These are phyloP conservation scores for Tympanoctomys barrerae DNA, from an alignment of 2,797 vertebrate species.

Conservation along the genomic window DNA sequence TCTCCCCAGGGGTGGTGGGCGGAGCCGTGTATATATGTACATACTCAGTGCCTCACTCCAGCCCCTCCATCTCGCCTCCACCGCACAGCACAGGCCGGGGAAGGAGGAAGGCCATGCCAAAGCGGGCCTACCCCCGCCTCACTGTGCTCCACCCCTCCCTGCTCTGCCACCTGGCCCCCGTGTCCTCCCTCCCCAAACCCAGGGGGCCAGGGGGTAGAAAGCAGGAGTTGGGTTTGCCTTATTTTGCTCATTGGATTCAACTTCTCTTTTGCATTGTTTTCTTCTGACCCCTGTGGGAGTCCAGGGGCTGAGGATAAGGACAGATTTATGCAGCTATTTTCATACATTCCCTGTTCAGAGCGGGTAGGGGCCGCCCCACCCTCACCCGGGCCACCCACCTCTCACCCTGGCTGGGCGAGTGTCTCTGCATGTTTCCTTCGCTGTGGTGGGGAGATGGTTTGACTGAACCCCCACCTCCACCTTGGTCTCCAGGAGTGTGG, in stretches of 20 bases:
- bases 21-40: constrained; percentile 85
- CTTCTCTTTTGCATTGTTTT: constrained; percentile 76
- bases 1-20: constrained; percentile 24
- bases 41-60: constrained; percentile 81
- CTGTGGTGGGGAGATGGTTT: constrained; percentile 79
- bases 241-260: constrained; percentile 82
- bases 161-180: constrained; percentile 27
- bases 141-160: constrained; percentile 52
- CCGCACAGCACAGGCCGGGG: constrained; percentile 63
- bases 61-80: constrained; percentile 73
- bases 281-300: constrained; percentile 8
- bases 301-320: constrained; percentile 71
- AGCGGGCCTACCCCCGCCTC: constrained; percentile 55
- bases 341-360: constrained; percentile 72
- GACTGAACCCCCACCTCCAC: not conserved
- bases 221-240: constrained; percentile 86
- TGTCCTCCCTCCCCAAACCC: not conserved
- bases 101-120: constrained; percentile 79
- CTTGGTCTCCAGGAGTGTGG: constrained; percentile 65
- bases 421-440: constrained; percentile 86
- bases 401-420: constrained; percentile 47
- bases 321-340: constrained; percentile 81
- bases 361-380: constrained; percentile 14
- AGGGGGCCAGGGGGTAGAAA: constrained; percentile 22
- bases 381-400: constrained; percentile 61